Evolutionary conservation across 2,888 invertebrate species (phyloP).

Genomic region (Phyllotreta cruciferae): DNA sequence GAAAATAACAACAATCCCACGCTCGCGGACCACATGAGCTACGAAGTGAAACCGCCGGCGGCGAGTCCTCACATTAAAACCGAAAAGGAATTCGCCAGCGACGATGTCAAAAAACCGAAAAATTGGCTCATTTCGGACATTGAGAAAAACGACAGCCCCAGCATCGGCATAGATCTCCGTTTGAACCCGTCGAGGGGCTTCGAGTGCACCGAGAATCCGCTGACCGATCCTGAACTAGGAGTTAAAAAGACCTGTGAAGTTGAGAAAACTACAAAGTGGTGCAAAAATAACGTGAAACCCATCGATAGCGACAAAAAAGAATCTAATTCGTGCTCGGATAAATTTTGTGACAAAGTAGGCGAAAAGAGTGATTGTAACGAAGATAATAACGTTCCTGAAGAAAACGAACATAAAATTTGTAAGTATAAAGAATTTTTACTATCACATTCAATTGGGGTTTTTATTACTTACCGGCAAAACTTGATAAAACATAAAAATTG

Average conservation of each 20-base stretch:
- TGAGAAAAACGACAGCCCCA: conserved; percentile 43
- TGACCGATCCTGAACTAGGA: conserved; percentile 21
- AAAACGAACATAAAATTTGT: conserved; percentile 49
- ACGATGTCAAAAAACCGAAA: conserved; percentile 54
- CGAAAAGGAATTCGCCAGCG: conserved; percentile 49
- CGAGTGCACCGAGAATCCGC: conserved; percentile 32
- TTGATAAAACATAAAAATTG: too few species aligned
- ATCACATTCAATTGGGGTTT: too few species aligned
- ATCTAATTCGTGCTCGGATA: conserved; percentile 55
- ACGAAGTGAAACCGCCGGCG: conserved; percentile 41
- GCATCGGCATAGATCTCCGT: conserved; percentile 54
- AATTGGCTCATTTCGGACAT: conserved; percentile 59
- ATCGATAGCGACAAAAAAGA: conserved; percentile 49
- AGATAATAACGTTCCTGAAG: conserved; percentile 44
- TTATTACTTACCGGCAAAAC: not conserved
- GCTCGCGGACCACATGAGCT: conserved; percentile 51
- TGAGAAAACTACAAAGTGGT: conserved; percentile 47
- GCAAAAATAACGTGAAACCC: conserved; percentile 48
- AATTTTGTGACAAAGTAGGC: conserved; percentile 49
- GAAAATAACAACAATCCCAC: conserved; percentile 63
- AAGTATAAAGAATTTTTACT: conserved; percentile 34
- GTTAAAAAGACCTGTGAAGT: conserved; percentile 31
- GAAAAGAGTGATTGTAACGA: conserved; percentile 44
- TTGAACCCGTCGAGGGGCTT: conserved; percentile 44
- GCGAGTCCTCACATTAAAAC: conserved; percentile 50